Base-by-base conservation (phyloP, 2,888 invertebrate species). In the Drosophila flavopinicola region DNA sequence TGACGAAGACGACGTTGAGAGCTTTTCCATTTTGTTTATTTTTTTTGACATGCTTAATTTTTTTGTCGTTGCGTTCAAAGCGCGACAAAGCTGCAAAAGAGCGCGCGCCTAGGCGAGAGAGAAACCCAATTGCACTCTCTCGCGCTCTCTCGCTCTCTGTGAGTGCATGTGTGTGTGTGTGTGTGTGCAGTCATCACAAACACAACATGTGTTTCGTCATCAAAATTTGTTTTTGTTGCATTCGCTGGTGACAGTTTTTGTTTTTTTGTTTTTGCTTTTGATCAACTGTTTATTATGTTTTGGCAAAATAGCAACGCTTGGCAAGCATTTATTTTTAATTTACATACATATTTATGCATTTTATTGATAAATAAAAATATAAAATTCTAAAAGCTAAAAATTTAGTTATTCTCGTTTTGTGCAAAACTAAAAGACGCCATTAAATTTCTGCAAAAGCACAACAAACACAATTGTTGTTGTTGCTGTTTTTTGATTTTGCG, bases 121-220 rank as follows among this genome's bases (percentile, higher is more conserved):
- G n/a, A n/a, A n/a, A n/a, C n/a, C 51, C 24, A 57, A 49, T 33
- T 51, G 51, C 71, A 32, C 44, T 49, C 42, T 53, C 44, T 47
- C 2, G 15, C 25, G 29, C 41, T 32, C 48, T 35, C 45, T 30
- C 48, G 30, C 48, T 25, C 7, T 15, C 15, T 38, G 10, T 3
- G 38, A 24, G 10, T 13, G 9, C 6, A 10, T 35, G 11, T 20
- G 29, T 33, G 35, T 41, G 11, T 38, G 7, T 29, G 44, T 42
- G 39, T 49, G 32, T 17, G n/a, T 45, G 48, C 66, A 49, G 60
- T 57, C 63, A 53, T 54, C 59, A 61, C 66, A 85, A 77, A 79
- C 72, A 82, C 83, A 85, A 78, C 86, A 85, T 85, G 88, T 87
- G 88, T 85, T 85, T 85, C 88, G 88, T 87, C 85, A 85, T 85